A percentile compares a stretch with the other conserved stretches of the same genome.
Conservation (phyloP, 1,140 invertebrate species). For the Brachionus manjavacas region DNA sequence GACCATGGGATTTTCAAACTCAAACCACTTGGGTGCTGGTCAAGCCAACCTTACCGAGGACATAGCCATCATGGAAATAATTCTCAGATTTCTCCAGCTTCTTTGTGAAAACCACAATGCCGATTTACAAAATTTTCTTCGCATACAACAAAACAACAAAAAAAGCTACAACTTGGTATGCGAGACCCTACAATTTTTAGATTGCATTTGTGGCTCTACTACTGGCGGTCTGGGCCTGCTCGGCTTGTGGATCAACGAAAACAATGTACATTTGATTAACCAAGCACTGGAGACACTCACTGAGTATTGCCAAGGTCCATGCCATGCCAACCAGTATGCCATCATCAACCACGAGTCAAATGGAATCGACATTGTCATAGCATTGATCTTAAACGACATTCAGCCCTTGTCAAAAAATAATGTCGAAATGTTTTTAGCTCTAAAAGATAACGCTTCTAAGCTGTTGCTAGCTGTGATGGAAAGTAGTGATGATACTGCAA, state of each 20-base stretch:
- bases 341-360: constrained; percentile 97
- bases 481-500: constrained; percentile 86
- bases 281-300: constrained; percentile 95
- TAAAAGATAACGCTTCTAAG: constrained; percentile 98
- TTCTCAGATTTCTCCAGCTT: constrained; percentile 88
- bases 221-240: constrained; percentile 91
- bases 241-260: constrained; percentile 94
- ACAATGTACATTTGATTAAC: constrained; percentile 92
- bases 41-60: constrained; percentile 58
- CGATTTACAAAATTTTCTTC: constrained; percentile 72
- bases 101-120: constrained; percentile 98
- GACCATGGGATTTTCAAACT: neutral
- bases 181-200: constrained; percentile 94
- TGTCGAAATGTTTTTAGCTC: constrained; percentile 91
- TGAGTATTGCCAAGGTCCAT: constrained; percentile 98
- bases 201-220: constrained; percentile 97
- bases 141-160: constrained; percentile 9
- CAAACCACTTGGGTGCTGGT: neutral
- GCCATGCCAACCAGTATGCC: constrained; percentile 94
- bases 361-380: constrained; percentile 95
- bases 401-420: constrained; percentile 88
- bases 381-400: constrained; percentile 92
- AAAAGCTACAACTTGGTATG: constrained; percentile 93
- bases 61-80: constrained; percentile 89
- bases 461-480: constrained; percentile 96